Evolutionary conservation across 2,888 invertebrate genomes (phyloP), one percentile per base, ranked within the genome.

Genomic region (Phaonia tiefii): DNA sequence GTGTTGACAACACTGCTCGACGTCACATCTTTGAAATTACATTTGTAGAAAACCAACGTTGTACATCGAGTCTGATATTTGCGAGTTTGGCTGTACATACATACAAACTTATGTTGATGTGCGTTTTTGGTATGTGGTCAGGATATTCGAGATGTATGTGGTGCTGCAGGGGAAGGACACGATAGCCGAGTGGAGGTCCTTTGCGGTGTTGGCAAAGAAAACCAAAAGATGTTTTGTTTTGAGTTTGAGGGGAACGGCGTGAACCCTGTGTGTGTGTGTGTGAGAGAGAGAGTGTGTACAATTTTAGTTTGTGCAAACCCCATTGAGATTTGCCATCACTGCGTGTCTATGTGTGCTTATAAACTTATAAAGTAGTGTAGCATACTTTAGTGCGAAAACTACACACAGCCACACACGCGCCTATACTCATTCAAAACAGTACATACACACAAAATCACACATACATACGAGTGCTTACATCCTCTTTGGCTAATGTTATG

Each of bases 401-500:
- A 25, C 25, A 22, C 11, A 4, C 39, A 60, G 17, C 37, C 20
- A 5, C 11, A 20, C 20, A 39, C 15, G 15, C 58, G 22, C 3
- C n/a, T 2, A 15, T 58, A 74, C 67, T n/a, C n/a, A n/a, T n/a
- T n/a, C n/a, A n/a, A n/a, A n/a, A n/a, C n/a, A n/a, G 20, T 49
- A 69, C 46, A 58, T 51, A 69, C 51, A n/a, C 7, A 31, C n/a
- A 2, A 42, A n/a, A n/a, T n/a, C 46, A 46, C n/a, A 37, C 44
- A 31, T 3, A 26, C 26, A 65, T 44, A 63, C 66, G 42, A 39
- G 26, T 42, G 13, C 31, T 54, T 65, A 56, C 72, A 75, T 71
- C 56, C 69, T 49, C 49, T 60, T 69, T 72, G 77, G 77, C 77
- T 78, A 81, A 81, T 81, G 46, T 75, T 81, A 67, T 81, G 78